Percentiles rank a stretch among this genome's conserved stretches.
Conservation (phyloP, 37 sponge, comb jelly and placozoan genomes). For the Aphrocallistes beatrix region DNA sequence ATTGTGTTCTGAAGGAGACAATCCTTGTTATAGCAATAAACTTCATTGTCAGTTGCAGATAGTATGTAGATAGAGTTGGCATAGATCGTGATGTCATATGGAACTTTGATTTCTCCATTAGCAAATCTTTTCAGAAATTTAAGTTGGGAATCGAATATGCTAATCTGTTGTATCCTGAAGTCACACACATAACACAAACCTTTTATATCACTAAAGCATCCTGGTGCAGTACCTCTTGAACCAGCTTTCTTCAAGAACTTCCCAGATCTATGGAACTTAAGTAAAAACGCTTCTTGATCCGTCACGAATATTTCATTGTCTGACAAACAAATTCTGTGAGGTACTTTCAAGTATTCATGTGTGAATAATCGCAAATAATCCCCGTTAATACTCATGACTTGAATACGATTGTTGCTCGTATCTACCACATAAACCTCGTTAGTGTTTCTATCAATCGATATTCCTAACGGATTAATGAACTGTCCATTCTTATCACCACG, state of each 20-base stretch:
- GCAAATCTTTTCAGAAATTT: not conserved
- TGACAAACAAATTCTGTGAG: not conserved
- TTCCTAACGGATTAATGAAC: not conserved
- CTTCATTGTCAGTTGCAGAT: not conserved
- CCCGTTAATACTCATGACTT: not conserved
- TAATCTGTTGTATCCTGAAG: not conserved
- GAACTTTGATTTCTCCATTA: not conserved
- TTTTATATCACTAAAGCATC: not conserved
- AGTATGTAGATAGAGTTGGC: not conserved
- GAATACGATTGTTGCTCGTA: not conserved
- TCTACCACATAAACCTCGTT: not conserved
- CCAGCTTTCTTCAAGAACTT: not conserved
- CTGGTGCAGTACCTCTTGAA: not conserved
- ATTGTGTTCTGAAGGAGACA: not conserved
- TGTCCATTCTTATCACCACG: not conserved
- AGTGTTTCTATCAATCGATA: not conserved
- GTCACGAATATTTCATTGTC: not conserved
- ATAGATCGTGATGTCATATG: not conserved
- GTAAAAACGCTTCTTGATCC: not conserved
- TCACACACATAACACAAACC: not conserved
- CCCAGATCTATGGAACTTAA: not conserved
- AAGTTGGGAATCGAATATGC: not conserved
- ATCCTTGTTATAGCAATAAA: not conserved
- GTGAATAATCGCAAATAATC: not conserved
- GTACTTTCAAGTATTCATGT: not conserved